A percentile compares a stretch with the other conserved stretches of the same genome.
Conservation (phyloP, 2,113 vertebrate genomes). For the Dendrocopos noguchii region DNA sequence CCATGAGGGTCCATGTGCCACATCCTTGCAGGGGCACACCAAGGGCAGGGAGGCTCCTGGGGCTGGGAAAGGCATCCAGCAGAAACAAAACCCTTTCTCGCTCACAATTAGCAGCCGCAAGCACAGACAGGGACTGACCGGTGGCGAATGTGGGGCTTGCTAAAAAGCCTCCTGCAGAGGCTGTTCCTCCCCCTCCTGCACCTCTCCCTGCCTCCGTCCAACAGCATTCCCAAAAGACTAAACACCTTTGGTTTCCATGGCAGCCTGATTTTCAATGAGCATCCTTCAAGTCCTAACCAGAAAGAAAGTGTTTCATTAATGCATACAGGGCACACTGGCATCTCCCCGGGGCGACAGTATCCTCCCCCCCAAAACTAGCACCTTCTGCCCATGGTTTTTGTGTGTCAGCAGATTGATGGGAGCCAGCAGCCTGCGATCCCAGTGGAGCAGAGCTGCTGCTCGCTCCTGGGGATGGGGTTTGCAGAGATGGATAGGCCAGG, state of each 20-base stretch:
- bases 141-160: background rate
- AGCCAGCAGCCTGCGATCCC: background rate
- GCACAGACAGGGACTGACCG: background rate
- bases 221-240: conserved; percentile 66
- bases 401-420: background rate
- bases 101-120: background rate
- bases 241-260: conserved; percentile 73
- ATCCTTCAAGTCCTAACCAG: conserved; percentile 51
- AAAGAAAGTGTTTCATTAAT: conserved; percentile 65
- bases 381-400: background rate
- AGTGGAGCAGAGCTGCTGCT: rapidly evolving
- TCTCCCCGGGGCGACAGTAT: background rate
- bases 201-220: conserved; percentile 30
- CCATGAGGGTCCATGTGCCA: rapidly evolving
- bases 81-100: background rate
- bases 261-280: conserved; percentile 72
- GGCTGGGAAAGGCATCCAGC: background rate
- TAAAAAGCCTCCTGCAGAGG: background rate
- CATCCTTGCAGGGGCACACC: background rate
- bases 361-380: background rate
- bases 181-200: background rate
- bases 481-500: background rate
- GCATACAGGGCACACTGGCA: conserved; percentile 14
- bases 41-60: background rate
- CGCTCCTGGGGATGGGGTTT: background rate